A percentile compares a stretch with the other conserved stretches of the same genome.
Evolutionary conservation across 2,113 vertebrate species (phyloP).

Genomic region (Sprattus sprattus): DNA sequence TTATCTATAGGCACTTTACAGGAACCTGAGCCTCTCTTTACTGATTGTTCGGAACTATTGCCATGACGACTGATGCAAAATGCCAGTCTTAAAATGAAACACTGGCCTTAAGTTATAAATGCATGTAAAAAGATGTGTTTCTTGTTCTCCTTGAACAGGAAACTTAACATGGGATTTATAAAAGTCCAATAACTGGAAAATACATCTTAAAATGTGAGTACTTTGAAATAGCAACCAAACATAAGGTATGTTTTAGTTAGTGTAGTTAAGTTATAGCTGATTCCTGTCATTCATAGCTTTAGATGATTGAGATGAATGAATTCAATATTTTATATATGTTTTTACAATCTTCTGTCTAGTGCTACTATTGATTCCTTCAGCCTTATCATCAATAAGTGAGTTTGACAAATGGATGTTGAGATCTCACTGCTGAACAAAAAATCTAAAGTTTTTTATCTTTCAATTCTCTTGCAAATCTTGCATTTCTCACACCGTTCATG

Average conservation of each 20-base stretch:
- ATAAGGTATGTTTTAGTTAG: neutral
- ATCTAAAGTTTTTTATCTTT: neutral
- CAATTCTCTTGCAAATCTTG: neutral
- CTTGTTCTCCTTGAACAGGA: neutral
- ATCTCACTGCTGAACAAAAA: slow-evolving; percentile 2
- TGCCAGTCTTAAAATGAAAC: too few relatives aligned
- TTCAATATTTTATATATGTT: slow-evolving; percentile 7
- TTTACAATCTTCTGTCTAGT: neutral
- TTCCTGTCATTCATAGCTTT: neutral
- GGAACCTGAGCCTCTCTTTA: too few relatives aligned
- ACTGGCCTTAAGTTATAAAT: neutral
- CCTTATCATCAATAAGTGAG: neutral
- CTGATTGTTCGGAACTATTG: too few relatives aligned
- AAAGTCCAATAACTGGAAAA: neutral
- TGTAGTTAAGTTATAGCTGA: neutral
- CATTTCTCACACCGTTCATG: neutral
- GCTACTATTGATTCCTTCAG: neutral
- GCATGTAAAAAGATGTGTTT: neutral
- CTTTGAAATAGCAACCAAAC: neutral
- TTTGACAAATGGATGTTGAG: slow-evolving; percentile 18
- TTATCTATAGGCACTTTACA: too few relatives aligned
- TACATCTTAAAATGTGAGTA: neutral
- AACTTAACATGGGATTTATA: neutral
- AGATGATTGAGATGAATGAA: slow-evolving; percentile 6
- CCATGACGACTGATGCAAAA: too few relatives aligned